Evolutionary conservation across 2,113 vertebrate species (phyloP), one percentile per base, ranked within the genome.

Genomic region (Zosterops borbonicus): DNA sequence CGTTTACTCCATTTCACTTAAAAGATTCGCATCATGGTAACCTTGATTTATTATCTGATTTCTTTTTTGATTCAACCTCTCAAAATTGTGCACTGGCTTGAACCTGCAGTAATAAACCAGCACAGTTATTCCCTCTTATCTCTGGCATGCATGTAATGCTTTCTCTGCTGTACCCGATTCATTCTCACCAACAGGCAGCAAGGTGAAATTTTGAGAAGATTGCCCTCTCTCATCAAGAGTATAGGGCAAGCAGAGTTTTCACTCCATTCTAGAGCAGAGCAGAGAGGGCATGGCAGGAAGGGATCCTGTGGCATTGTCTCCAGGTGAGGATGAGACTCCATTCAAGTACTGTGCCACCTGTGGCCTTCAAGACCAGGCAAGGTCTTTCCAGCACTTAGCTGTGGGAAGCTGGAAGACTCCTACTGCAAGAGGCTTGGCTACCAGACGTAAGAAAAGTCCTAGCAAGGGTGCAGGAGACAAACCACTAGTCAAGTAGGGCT

Each of bases 11-110:
- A 24, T 95, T 95, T 96, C 95, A 87, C 92, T 87, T 93, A 89
- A 86, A 85, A 81, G 88, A 95, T 82, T 95, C 69, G 5, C 93
- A 89, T 95, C 83, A 77, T 70, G 89, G 93, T 95, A 93, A 94
- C 79, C 87, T 89, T 92, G 91, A 93, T 94, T 92, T 96, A 96
- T 96, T 94, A 93, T 95, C 95, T 82, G 90, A 91, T 95, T 96
- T 92, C 86, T 96, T 93, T 94, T 94, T 95, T 93, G 94, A 94
- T 65, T 94, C 83, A 89, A 23, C 80, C 75, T 94, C 73, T 92
- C 89, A 89, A 76, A 91, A 96, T 80, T 93, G 87, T 91, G 70
- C 89, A 70, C 55, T 94, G 92, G 91, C 87, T 94, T 94, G 95
- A 94, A 91, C 81, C 92, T 67, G 60, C 91, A 74, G 69, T 87